Conservation (phyloP, 2,113 vertebrate genomes). For the Pangasianodon gigas region DNA sequence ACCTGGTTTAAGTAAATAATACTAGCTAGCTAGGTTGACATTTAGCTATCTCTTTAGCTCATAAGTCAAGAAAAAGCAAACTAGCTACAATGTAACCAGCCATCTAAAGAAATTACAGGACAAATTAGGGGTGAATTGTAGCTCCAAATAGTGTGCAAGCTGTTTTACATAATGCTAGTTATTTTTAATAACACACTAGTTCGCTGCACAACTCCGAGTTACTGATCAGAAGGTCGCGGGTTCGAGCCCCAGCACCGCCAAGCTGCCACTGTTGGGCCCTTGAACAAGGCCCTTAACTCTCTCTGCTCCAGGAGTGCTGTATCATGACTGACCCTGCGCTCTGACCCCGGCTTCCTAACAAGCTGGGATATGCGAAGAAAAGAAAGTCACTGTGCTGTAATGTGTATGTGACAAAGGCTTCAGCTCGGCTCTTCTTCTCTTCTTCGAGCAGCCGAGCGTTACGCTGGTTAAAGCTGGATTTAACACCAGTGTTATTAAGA, state of each 20-base stretch:
- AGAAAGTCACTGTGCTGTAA: too few species aligned
- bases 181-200: neutral
- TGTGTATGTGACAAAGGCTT: too few species aligned
- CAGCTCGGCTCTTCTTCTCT: too few species aligned
- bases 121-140: too few species aligned
- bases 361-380: too few species aligned
- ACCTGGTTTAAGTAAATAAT: neutral
- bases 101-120: neutral
- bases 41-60: neutral
- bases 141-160: neutral
- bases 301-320: too few species aligned
- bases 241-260: too few species aligned
- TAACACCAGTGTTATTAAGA: neutral
- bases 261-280: too few species aligned
- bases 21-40: neutral
- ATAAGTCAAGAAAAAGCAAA: neutral
- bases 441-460: neutral
- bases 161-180: neutral
- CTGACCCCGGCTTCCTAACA: too few species aligned
- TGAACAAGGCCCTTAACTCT: too few species aligned
- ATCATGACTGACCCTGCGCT: too few species aligned
- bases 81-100: neutral
- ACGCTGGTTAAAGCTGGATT: neutral
- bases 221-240: too few species aligned
- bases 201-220: neutral